Evolutionary conservation across 2,888 invertebrate genomes (phyloP).

Genomic region (Drosophila niveifrons): DNA sequence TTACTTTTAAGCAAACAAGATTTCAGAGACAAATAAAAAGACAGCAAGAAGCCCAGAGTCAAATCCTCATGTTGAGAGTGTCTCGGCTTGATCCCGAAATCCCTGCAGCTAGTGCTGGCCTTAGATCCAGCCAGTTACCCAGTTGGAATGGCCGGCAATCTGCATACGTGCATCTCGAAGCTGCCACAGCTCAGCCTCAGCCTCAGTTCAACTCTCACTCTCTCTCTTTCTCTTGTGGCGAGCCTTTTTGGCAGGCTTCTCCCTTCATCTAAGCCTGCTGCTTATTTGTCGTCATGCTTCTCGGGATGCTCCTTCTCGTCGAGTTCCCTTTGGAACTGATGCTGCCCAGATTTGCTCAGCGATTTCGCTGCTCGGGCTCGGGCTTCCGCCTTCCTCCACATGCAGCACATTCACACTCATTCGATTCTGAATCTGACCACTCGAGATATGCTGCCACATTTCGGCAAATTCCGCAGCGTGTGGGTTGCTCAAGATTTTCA

Average conservation of each 20-base stretch:
- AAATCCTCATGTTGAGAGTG: slow-evolving; percentile 37
- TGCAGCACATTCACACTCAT: slow-evolving; percentile 15
- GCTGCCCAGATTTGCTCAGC: slow-evolving; percentile 42
- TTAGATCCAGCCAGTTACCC: slow-evolving; percentile 38
- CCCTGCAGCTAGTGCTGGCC: slow-evolving; percentile 36
- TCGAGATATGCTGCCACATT: slow-evolving; percentile 40
- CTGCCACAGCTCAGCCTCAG: slow-evolving; percentile 36
- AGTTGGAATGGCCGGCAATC: slow-evolving; percentile 72
- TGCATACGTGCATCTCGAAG: slow-evolving; percentile 80
- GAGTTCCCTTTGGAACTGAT: slow-evolving; percentile 55
- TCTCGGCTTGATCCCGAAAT: slow-evolving; percentile 39
- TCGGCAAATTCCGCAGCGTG: slow-evolving; percentile 61
- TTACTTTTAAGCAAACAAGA: slow-evolving; percentile 82
- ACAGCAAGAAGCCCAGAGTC: slow-evolving; percentile 10
- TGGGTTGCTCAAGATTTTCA: slow-evolving; percentile 68
- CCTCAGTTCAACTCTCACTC: slow-evolving; percentile 17
- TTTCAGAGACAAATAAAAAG: slow-evolving; percentile 75
- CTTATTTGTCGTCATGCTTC: slow-evolving; percentile 52
- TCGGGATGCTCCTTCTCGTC: slow-evolving; percentile 38
- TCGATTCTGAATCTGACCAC: slow-evolving; percentile 53
- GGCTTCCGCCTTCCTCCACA: slow-evolving; percentile 47
- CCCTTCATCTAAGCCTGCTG: slow-evolving; percentile 56
- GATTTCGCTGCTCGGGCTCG: slow-evolving; percentile 37
- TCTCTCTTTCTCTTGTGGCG: no score
- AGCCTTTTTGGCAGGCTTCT: background rate